phyloP scores from a whole-genome alignment of 1,140 invertebrate species.

The Hylyphantes graminicola region DNA sequence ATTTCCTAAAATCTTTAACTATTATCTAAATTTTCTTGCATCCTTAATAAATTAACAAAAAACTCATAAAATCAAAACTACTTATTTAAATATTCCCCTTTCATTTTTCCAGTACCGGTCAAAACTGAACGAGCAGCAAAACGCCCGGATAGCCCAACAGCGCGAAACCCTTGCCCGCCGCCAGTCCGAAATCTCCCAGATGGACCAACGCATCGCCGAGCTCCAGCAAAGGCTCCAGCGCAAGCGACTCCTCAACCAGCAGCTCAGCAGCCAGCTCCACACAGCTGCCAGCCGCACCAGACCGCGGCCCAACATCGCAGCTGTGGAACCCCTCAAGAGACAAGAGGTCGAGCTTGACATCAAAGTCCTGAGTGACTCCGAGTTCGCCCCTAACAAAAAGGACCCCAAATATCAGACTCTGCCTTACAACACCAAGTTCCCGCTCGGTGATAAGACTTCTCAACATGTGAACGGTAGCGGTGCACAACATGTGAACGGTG shows the following conservation, averaged over 20 bases:
- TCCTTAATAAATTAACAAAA: too few relatives aligned
- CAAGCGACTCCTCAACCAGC: constrained; percentile 86
- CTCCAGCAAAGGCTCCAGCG: constrained; percentile 88
- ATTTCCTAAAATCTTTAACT: too few relatives aligned
- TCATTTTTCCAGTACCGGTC: constrained; percentile 91
- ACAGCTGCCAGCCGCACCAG: constrained; percentile 63
- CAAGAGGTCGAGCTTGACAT: constrained; percentile 64
- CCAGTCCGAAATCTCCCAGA: constrained; percentile 88
- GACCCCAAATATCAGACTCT: constrained; percentile 94
- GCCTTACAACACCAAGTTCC: constrained; percentile 87
- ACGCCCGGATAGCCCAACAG: constrained; percentile 85
- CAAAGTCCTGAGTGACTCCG: constrained; percentile 62
- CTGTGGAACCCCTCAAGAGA: constrained; percentile 90
- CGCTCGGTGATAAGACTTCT: constrained; percentile 60
- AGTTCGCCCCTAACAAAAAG: constrained; percentile 78
- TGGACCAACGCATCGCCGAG: constrained; percentile 93
- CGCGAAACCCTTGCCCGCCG: constrained; percentile 84
- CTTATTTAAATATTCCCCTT: too few relatives aligned
- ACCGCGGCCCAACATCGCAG: constrained; percentile 74
- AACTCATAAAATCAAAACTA: too few relatives aligned
- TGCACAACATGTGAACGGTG: too few relatives aligned
- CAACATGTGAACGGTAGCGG: constrained; percentile 15
- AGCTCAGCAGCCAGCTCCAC: constrained; percentile 81
- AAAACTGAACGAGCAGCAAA: constrained; percentile 95
- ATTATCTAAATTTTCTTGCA: too few relatives aligned